These are phyloP conservation scores for Clistopyga incitator DNA, from an alignment of 2,888 invertebrate species.

Conservation along the genomic window DNA sequence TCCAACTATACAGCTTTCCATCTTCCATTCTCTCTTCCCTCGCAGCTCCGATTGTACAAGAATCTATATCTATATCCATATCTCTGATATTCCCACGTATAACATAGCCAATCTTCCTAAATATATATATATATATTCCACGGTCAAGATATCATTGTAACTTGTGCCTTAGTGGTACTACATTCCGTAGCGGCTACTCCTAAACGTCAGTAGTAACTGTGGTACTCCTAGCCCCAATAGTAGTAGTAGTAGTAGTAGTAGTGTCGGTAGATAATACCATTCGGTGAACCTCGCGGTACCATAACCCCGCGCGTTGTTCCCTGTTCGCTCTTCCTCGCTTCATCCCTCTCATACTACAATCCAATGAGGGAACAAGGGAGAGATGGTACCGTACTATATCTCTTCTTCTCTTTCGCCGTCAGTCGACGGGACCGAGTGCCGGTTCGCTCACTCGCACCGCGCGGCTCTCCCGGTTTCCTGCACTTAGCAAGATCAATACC, in stretches of 20 bases:
- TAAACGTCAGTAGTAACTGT: background rate
- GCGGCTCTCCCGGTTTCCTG: constrained; percentile 81
- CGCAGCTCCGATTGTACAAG: constrained; percentile 38
- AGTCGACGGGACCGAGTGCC: constrained; percentile 59
- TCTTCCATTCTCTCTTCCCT: constrained; percentile 63
- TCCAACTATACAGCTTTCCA: constrained; percentile 66
- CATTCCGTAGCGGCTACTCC: background rate
- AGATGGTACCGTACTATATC: constrained; percentile 36
- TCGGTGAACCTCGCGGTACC: constrained; percentile 56
- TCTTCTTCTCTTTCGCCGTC: constrained; percentile 56
- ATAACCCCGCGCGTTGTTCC: constrained; percentile 46
- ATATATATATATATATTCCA: background rate
- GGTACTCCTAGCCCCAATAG: background rate
- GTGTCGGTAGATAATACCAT: background rate
- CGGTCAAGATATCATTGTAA: background rate
- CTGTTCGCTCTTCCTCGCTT: constrained; percentile 65
- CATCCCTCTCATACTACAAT: constrained; percentile 59
- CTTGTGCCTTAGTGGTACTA: background rate
- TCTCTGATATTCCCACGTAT: constrained; percentile 41
- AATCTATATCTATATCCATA: constrained; percentile 43
- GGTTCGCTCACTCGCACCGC: constrained; percentile 76
- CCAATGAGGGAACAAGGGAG: constrained; percentile 36
- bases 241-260: background rate
- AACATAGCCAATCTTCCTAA: background rate
- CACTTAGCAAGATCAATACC: constrained; percentile 86